Evolutionary conservation across 2,888 invertebrate species (phyloP).

Genomic region (Phyllotreta striolata): DNA sequence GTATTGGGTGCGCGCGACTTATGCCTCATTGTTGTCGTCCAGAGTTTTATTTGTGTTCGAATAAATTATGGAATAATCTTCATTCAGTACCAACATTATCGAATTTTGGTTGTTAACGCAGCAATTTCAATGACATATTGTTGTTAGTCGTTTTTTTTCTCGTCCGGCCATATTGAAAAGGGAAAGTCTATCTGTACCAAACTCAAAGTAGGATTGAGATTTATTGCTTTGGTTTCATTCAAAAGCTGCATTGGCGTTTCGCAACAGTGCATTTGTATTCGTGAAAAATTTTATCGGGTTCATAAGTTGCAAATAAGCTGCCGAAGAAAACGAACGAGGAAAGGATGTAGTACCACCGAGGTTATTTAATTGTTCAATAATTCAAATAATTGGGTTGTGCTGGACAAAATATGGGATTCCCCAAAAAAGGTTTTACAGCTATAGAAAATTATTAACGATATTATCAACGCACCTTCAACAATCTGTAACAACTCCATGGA

Average conservation of each 20-base stretch:
- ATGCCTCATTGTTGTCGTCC: slow-evolving; percentile 32
- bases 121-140: slow-evolving; percentile 21
- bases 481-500: too few species aligned
- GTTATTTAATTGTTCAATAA: too few species aligned
- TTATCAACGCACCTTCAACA: too few species aligned
- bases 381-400: too few species aligned
- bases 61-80: slow-evolving; percentile 32
- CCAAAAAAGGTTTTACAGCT: too few species aligned
- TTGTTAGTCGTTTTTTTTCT: slow-evolving; percentile 17
- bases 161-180: slow-evolving; percentile 14
- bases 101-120: slow-evolving; percentile 26
- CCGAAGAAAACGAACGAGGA: not conserved
- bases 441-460: too few species aligned
- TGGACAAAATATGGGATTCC: too few species aligned
- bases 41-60: slow-evolving; percentile 30
- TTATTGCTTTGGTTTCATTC: slow-evolving; percentile 15
- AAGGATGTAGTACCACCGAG: too few species aligned
- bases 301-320: not conserved
- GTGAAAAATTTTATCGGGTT: not conserved
- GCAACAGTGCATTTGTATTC: not conserved
- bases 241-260: slow-evolving; percentile 7
- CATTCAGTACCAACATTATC: slow-evolving; percentile 31
- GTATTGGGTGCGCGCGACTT: slow-evolving; percentile 33
- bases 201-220: slow-evolving; percentile 5
- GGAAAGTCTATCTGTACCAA: slow-evolving; percentile 17